Evolutionary conservation across 2,888 invertebrate species (phyloP), one percentile per base, ranked within the genome.

Genomic region (Lycocerus yunnanus): DNA sequence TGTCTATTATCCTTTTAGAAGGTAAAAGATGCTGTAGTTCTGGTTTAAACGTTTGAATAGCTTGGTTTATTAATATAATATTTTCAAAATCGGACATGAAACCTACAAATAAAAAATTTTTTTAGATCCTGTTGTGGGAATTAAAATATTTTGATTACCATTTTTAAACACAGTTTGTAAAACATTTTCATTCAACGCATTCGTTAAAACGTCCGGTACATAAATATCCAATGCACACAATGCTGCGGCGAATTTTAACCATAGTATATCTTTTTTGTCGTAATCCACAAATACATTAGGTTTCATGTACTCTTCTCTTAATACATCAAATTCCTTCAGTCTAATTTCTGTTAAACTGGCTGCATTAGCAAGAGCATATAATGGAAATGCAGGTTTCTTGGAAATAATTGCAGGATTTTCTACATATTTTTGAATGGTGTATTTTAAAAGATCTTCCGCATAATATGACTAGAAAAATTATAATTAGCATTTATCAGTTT

Each of bases 221-320:
- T 90, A 93, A 79, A 89, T 88, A 59, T 90, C 90, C 13, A 94
- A 84, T 0, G 90, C 88, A 1, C 90, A 89, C 71, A 93, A 84
- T 75, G 91, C 88, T 0, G 90, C 78, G 15, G 90, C 89, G 66
- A 91, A 83, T 81, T 89, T 88, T 0, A 90, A 80, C 89, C 90
- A 90, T 0, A 90, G 88, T 18, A 90, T 74, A 0, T 89, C 86
- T 13, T 76, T 77, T 43, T 75, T 60, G 11, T 74, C 15, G 58
- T 73, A 71, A 60, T 68, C 76, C 11, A 82, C 83, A 80, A 85
- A 80, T 79, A 80, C 66, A 78, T 82, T 73, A 72, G 83, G 79
- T 66, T 80, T 78, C n/a, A 69, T 43, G 15, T 77, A 60, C 9
- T 27, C 65, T 72, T 82, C 74, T 15, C 85, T 83, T 60, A 93